These are phyloP conservation scores for Reinhardtius hippoglossoides DNA, from an alignment of 2,113 vertebrate genomes.

Conservation along the genomic window DNA sequence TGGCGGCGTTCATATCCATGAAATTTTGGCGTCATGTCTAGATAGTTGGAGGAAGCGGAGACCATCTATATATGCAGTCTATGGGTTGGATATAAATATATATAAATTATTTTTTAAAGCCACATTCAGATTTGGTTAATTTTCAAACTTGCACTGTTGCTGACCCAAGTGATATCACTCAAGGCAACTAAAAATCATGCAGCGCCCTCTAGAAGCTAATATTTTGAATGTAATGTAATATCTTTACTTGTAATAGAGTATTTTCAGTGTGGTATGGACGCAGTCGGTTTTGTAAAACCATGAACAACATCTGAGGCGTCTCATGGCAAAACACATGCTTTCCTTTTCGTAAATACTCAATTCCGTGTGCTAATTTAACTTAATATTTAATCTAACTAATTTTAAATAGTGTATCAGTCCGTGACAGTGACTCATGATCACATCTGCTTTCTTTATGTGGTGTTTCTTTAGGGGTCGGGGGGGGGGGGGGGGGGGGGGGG, in stretches of 20 bases:
- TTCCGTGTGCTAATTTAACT: background rate
- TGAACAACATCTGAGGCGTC: background rate
- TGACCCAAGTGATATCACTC: too few species aligned
- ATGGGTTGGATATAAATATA: too few species aligned
- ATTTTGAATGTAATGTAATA: background rate
- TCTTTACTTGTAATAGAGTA: background rate
- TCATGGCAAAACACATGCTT: background rate
- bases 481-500: background rate
- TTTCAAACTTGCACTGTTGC: too few species aligned
- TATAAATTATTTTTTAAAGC: too few species aligned
- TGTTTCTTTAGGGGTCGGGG: background rate
- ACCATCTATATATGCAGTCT: too few species aligned
- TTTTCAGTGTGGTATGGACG: too few species aligned
- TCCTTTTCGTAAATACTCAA: background rate
- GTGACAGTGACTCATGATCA: slow-evolving; percentile 20
- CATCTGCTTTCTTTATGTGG: slow-evolving; percentile 11
- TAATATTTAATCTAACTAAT: background rate
- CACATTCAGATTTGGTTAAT: too few species aligned
- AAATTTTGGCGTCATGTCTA: too few species aligned
- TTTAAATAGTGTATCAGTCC: background rate
- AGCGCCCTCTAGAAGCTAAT: background rate
- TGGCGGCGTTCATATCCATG: too few species aligned
- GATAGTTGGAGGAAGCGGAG: too few species aligned
- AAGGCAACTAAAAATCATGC: background rate
- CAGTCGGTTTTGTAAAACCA: background rate